These are phyloP conservation scores for Yponomeuta evonymella DNA, from an alignment of 2,888 invertebrate species.

Conservation along the genomic window DNA sequence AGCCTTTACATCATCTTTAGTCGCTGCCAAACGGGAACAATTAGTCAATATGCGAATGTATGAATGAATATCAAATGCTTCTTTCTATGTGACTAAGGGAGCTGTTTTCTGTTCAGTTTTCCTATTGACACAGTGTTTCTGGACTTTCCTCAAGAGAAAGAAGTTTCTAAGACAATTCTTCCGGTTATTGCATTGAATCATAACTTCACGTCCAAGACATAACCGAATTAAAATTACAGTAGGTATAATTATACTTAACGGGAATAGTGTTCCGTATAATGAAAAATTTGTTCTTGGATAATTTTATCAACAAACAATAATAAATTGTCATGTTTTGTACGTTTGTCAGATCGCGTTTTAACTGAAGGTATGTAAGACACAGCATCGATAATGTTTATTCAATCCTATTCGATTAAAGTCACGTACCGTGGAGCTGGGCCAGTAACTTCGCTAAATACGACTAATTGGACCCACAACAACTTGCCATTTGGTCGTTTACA, in stretches of 20 bases:
- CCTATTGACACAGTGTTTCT: neutral
- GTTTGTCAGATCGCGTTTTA: too few relatives aligned
- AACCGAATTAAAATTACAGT: too few relatives aligned
- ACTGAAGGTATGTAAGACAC: neutral
- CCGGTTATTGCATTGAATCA: neutral
- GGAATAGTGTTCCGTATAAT: too few relatives aligned
- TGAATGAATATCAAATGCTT: neutral
- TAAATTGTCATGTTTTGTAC: neutral
- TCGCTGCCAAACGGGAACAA: neutral
- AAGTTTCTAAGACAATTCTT: neutral
- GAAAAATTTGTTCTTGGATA: too few relatives aligned
- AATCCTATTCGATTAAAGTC: neutral
- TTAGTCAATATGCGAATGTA: neutral
- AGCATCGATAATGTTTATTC: neutral
- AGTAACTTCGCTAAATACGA: neutral
- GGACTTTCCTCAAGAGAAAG: neutral
- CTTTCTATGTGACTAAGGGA: neutral
- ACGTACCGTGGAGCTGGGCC: neutral
- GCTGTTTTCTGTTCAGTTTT: neutral
- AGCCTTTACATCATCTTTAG: neutral
- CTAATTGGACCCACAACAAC: neutral
- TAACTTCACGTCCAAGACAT: too few relatives aligned
- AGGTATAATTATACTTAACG: too few relatives aligned
- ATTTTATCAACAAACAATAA: too few relatives aligned
- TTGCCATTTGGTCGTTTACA: neutral